Base-by-base conservation (phyloP, 2,888 invertebrate genomes). In the Pristionchus entomophagus region DNA sequence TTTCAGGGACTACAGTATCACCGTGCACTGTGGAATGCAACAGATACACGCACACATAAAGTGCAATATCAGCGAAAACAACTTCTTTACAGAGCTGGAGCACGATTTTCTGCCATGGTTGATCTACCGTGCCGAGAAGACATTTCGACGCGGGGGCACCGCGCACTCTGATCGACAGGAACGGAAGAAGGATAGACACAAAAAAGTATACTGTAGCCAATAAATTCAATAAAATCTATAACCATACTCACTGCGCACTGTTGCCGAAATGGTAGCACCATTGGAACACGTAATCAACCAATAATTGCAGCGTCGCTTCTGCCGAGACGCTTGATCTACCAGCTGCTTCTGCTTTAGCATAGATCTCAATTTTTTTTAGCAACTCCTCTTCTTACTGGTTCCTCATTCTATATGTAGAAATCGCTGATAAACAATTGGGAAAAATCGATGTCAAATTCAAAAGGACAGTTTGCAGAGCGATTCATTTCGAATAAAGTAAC, bases 41-140 rank as follows among this genome's bases (percentile, higher is more conserved):
- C n/a, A n/a, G n/a, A n/a, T n/a, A n/a, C n/a, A n/a, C n/a, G n/a
- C n/a, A n/a, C n/a, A n/a, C n/a, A n/a, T n/a, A n/a, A n/a, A n/a
- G n/a, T n/a, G n/a, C n/a, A n/a, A n/a, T n/a, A n/a, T n/a, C 6
- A 45, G 45, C 45, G 45, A 45, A 45, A 45, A 45, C 45, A 45
- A 45, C 45, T 6, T 14, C 6, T 10, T 10, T 14, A 45, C 26
- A 29, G 92, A 92, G 69, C 87, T 92, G 41, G 89, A 91, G 80
- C 88, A 91, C 32, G 92, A 92, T 87, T 92, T 92, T 84, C 90
- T 92, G 26, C 92, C 92, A 1, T 92, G 90, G 89, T 84, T 91
- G 22, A 91, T 91, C 86, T 86, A 88, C 35, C 85, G 89, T 45
- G 91, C 92, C 1, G 91, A 92, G 84, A 87, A 83, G 49, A 65